Base-by-base conservation (phyloP, 1,140 invertebrate species). In the Bombyx mandarina region DNA sequence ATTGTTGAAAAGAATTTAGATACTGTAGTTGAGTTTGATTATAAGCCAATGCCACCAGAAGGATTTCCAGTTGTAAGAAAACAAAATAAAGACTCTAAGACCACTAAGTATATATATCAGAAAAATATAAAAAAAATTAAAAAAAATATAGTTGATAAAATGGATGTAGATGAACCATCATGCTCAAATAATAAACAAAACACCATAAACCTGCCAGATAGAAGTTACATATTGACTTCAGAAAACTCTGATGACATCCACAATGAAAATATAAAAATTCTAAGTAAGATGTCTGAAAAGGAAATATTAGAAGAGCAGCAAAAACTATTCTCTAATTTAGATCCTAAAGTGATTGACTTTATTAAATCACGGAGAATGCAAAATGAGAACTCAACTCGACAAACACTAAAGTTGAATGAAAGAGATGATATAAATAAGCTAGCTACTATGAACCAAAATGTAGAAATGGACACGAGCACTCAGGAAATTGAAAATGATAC, bases 261-360 rank as follows among this genome's bases (percentile, higher is more conserved):
- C 67, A 73, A 89, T 62, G 92, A 94, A 82, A 97, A 97, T 85
- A 22, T 93, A 1, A 77, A 91, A 69, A 83, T 90, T 58, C 69
- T 97, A 2, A 86, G 85, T 44, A 72, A 89, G 70, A 95, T 97
- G 94, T 90, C 89, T 2, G 75, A 91, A 60, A 89, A 92, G 58
- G 93, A 98, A 72, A 96, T 97, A 63, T 67, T 94, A 18, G 85
- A 90, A 54, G 95, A 96, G 82, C 91, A 92, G 70, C 76, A 92
- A 61, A 92, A 93, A 73, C 66, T 93, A 44, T 68, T 96, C 3
- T 78, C 90, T 22, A 90, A 80, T 9, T 73, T 97, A 54, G 92
- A 93, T 85, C 91, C 93, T 18, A 89, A 90, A 65, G 74, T 94
- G 52, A 63, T 94, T 10, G 85, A 92, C 54, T 93, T 93, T 87